phyloP scores from a whole-genome alignment of 2,797 vertebrate species.

The Aplochiton taeniatus region DNA sequence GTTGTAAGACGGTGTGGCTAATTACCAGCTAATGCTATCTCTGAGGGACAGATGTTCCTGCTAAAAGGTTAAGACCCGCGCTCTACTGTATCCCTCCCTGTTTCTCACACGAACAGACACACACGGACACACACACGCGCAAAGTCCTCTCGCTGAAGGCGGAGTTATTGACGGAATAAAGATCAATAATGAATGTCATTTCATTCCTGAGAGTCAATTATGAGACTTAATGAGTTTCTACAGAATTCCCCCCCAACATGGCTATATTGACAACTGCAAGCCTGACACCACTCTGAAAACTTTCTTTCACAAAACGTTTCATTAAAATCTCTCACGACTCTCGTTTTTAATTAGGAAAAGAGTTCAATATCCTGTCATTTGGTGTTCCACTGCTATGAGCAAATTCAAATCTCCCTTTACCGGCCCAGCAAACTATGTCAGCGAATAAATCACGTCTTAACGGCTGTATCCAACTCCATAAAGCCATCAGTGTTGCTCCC shows the following conservation, averaged over 20 bases:
- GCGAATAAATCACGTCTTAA: slow-evolving; percentile 34
- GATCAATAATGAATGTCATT: slow-evolving; percentile 53
- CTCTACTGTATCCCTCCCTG: no score
- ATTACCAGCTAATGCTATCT: slow-evolving; percentile 73
- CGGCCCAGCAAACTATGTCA: no score
- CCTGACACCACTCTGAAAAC: not conserved
- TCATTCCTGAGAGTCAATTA: slow-evolving; percentile 49
- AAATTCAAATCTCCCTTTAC: no score
- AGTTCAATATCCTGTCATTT: not conserved
- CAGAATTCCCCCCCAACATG: no score
- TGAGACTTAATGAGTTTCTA: slow-evolving; percentile 49
- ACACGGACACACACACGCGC: slow-evolving; percentile 29
- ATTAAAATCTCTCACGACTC: not conserved
- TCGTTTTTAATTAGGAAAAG: slow-evolving; percentile 9
- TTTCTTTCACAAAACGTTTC: slow-evolving; percentile 27
- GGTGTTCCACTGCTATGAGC: no score
- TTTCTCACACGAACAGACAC: slow-evolving; percentile 6
- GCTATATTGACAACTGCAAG: no score
- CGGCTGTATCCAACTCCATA: slow-evolving; percentile 30
- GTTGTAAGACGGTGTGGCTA: slow-evolving; percentile 70
- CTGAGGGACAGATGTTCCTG: slow-evolving; percentile 70
- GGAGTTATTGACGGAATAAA: slow-evolving; percentile 49
- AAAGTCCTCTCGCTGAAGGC: slow-evolving; percentile 29
- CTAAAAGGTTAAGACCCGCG: slow-evolving; percentile 58
- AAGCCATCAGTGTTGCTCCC: slow-evolving; percentile 22